Evolutionary conservation across 2,888 invertebrate genomes (phyloP), one percentile per base, ranked within the genome.

Genomic region (Paralinhomoeus sp.): DNA sequence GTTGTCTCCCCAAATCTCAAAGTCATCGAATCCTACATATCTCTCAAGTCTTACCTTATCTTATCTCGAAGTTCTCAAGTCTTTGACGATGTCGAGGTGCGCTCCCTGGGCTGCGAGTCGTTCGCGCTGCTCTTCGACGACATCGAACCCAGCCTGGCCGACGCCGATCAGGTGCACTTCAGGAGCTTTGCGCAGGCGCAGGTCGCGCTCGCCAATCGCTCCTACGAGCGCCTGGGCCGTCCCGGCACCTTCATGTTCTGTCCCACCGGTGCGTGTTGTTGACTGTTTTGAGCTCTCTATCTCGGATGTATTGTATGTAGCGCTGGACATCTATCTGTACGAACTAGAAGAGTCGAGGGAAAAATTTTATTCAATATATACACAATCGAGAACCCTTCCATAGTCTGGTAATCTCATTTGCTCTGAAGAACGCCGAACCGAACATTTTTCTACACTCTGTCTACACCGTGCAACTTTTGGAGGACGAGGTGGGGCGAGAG

Each of bases 171-270:
- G 64, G 83, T 85, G 69, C 78, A 82, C 43, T 99, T 89, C 64
- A 82, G 85, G 61, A 87, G 89, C 1, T 91, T 91, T 67, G 93
- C 85, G 20, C 82, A 87, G 67, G 97, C 97, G 33, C 93, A 97
- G 70, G 77, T 78, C 5, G 81, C 85, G 1, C 76, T 97, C 22
- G 85, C 91, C 15, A 99, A 97, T 65, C 85, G 89, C 61, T 77
- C 91, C 50, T 89, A 77, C 63, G 79, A 85, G 59, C 82, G 87
- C 66, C 71, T 93, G 2, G 78, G 79, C 43, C 78, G 80, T 51
- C 84, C 85, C 0, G n/a, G n/a, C n/a, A 83, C 85, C 63, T 67
- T 71, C 51, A 72, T 91, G 33, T 75, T 97, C 48, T 97, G 97
- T 57, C 97, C 97, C 0, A 97, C 97, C 52, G 67, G 67, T 67